A percentile compares a stretch with the other conserved stretches of the same genome.
Evolutionary conservation across 2,113 vertebrate genomes (phyloP).

Genomic region (Panurus biarmicus): DNA sequence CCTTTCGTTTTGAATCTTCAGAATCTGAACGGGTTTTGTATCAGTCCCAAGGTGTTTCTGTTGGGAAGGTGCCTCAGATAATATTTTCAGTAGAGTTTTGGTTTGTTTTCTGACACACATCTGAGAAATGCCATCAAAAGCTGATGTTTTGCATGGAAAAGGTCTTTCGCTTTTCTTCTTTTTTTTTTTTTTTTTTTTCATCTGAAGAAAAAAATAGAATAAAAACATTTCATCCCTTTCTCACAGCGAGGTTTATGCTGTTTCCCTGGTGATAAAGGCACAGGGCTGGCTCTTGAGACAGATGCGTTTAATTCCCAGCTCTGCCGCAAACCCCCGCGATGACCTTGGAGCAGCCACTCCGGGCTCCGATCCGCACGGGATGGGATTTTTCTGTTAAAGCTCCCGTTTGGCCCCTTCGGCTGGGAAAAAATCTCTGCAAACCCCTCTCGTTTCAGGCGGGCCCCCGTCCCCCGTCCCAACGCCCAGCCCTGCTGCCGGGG

Average conservation of each 20-base stretch:
- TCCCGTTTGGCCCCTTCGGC: not conserved
- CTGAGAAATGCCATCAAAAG: constrained; percentile 34
- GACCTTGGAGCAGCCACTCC: constrained; percentile 1
- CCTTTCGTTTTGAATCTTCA: not conserved
- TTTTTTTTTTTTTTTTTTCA: not conserved
- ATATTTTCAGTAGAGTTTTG: constrained; percentile 28
- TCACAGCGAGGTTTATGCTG: not conserved
- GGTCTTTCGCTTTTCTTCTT: not conserved
- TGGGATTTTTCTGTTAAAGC: not conserved
- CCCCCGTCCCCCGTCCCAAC: rapidly evolving
- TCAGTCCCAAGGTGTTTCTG: not conserved
- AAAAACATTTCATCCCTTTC: not conserved
- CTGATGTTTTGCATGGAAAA: not conserved
- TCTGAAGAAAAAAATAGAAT: not conserved
- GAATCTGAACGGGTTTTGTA: not conserved
- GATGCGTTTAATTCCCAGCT: not conserved
- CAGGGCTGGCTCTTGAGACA: not conserved
- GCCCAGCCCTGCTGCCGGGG: rapidly evolving
- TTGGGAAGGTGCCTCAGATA: constrained; percentile 9
- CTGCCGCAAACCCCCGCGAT: not conserved
- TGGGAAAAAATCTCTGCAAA: rapidly evolving
- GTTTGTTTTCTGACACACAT: constrained; percentile 7
- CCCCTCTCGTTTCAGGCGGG: rapidly evolving
- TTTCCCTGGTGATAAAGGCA: constrained; percentile 47
- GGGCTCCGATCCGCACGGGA: not conserved